Percentiles rank a stretch among this genome's conserved stretches.
Evolutionary conservation across 2,888 invertebrate species (phyloP).

Genomic region (Eucera pruinosa): DNA sequence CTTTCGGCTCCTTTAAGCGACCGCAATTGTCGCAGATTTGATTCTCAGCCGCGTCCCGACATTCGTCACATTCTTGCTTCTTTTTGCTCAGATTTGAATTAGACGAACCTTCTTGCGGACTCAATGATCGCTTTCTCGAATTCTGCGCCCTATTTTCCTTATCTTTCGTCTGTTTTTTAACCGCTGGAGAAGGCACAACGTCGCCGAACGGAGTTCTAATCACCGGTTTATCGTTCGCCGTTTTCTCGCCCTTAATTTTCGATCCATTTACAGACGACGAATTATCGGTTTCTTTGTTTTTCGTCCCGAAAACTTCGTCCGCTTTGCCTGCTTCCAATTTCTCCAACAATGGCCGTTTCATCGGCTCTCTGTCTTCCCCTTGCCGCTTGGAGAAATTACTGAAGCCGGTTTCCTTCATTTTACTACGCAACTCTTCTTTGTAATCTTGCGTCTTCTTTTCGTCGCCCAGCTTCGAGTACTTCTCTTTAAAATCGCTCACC

Average conservation of each 20-base stretch:
- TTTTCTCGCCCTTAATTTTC: slow-evolving; percentile 28
- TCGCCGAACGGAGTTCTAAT: slow-evolving; percentile 78
- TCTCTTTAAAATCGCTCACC: slow-evolving; percentile 75
- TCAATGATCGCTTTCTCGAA: slow-evolving; percentile 65
- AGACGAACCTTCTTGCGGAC: slow-evolving; percentile 7
- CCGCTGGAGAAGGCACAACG: slow-evolving; percentile 60
- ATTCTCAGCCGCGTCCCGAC: slow-evolving; percentile 66
- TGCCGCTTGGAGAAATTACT: slow-evolving; percentile 75
- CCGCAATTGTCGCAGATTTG: slow-evolving; percentile 74
- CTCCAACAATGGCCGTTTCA: slow-evolving; percentile 74
- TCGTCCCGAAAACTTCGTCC: slow-evolving; percentile 71
- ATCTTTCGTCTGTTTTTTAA: slow-evolving; percentile 11
- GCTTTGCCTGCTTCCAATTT: slow-evolving; percentile 73
- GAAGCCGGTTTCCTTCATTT: slow-evolving; percentile 69
- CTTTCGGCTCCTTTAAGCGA: slow-evolving; percentile 58
- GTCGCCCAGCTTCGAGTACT: slow-evolving; percentile 69
- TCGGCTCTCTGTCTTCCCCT: slow-evolving; percentile 64
- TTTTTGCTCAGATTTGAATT: slow-evolving; percentile 29
- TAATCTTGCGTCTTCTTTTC: slow-evolving; percentile 71
- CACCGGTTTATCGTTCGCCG: slow-evolving; percentile 35
- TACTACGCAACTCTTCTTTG: slow-evolving; percentile 72
- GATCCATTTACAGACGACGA: neutral
- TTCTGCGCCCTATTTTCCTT: neutral
- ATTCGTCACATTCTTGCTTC: slow-evolving; percentile 68
- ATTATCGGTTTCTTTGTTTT: slow-evolving; percentile 38